These are phyloP conservation scores for Halesus radiatus DNA, from an alignment of 1,140 invertebrate species.

Conservation along the genomic window DNA sequence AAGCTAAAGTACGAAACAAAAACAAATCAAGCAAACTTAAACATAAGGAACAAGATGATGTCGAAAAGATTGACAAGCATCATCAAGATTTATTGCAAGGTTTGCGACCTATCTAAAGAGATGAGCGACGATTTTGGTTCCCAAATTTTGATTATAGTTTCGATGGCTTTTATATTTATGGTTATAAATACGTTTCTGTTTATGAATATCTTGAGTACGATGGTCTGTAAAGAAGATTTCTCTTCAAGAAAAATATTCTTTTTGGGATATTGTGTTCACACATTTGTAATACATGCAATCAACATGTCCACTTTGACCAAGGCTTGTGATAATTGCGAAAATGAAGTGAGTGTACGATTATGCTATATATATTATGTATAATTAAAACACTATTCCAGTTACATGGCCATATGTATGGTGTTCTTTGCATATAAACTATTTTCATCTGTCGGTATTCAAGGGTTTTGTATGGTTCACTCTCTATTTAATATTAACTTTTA, in stretches of 20 bases:
- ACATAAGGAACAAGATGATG: neutral
- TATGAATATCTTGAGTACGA: neutral
- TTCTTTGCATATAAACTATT: no score
- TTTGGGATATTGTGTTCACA: neutral
- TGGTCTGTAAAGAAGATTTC: neutral
- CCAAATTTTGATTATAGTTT: constrained; percentile 10
- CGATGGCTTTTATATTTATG: constrained; percentile 1
- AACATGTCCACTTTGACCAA: neutral
- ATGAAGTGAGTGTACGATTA: neutral
- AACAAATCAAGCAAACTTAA: neutral
- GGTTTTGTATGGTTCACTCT: no score
- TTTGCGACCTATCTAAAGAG: constrained; percentile 16
- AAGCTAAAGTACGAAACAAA: neutral
- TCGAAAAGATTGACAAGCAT: neutral
- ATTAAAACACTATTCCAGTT: no score
- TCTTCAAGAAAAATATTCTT: neutral
- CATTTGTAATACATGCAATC: neutral
- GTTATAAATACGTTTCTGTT: neutral
- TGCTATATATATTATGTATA: no score
- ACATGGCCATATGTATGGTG: no score
- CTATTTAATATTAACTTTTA: no score
- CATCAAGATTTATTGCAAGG: neutral
- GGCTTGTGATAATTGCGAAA: neutral
- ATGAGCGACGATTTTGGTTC: neutral
- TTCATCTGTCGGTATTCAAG: no score